Base-by-base conservation (phyloP, 2,888 invertebrate species). In the Odontothrips loti region DNA sequence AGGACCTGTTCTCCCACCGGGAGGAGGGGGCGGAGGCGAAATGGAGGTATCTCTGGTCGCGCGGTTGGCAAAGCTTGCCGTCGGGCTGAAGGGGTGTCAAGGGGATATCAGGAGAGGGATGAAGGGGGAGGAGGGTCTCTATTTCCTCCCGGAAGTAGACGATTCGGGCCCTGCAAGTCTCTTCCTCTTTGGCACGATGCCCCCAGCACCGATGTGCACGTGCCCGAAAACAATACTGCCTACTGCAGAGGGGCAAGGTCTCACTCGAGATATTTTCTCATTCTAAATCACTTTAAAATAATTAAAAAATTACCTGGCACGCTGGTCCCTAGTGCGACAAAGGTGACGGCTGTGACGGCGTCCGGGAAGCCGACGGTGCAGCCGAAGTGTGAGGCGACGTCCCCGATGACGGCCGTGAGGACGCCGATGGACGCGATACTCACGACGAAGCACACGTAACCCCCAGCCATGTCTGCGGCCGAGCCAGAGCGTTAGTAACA, bases 311-410 rank as follows among this genome's bases (percentile, higher is more conserved):
- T 88, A 97, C 97, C 97, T 89, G 99, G 99, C 89, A 99, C 95
- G 89, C 97, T 98, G 83, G 99, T 99, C 84, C 99, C 99, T 83
- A 99, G 91, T 17, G 99, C 99, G 29, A 99, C 99, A 87, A 99
- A 97, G 78, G 96, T 94, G 85, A 99, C 96, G 85, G 99, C 99
- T 80, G 99, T 99, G 84, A 99, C 97, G 10, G 97, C 93, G 88
- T 99, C 99, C 89, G 95, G 95, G 86, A 99, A 93, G 84, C 98
- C 98, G 81, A 99, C 91, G 47, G 97, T 98, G 88, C 98, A 98
- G 84, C 99, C 99, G 87, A 99, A 98, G 89, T 97, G 96, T 0
- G 97, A 95, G 6, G 99, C 99, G 79, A 99, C 91, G 88, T 99
- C 99, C 29, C 98, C 99, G 85, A 99, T 98, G 84, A 99, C 88